A percentile compares a stretch with the other conserved stretches of the same genome.
Evolutionary conservation across 30 jellyfish, hydroid and myxozoan genomes (phyloP).

Genomic region (Nemopilema nomurai): DNA sequence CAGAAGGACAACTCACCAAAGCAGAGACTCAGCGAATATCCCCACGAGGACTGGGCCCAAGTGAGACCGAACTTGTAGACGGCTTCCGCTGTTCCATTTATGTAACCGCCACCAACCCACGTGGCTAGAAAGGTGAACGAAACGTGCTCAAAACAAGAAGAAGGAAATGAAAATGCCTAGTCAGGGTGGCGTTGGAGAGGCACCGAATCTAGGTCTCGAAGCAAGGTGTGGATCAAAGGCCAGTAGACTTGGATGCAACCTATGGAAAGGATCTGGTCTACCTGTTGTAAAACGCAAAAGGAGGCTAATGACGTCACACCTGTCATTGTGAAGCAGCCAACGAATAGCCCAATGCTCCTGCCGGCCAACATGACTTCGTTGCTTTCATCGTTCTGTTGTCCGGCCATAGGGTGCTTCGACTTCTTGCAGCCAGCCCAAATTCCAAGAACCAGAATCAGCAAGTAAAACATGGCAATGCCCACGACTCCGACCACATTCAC

Average conservation of each 20-base stretch:
- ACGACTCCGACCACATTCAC: conserved; percentile 80
- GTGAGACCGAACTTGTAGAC: conserved; percentile 79
- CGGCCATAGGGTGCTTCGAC: conserved; percentile 27
- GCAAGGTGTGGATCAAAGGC: no score
- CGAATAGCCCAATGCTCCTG: conserved; percentile 91
- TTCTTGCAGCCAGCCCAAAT: conserved; percentile 91
- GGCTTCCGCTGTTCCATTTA: conserved; percentile 98
- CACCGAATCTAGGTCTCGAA: no score
- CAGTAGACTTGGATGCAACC: no score
- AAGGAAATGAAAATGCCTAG: no score
- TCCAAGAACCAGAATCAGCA: conserved; percentile 89
- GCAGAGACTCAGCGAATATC: conserved; percentile 92
- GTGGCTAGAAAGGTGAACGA: conserved; percentile 77
- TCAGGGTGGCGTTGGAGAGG: no score
- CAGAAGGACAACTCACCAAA: conserved; percentile 67
- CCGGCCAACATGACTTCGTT: conserved; percentile 97
- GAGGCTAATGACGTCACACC: conserved; percentile 29
- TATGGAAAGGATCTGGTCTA: no score
- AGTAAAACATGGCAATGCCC: conserved; percentile 85
- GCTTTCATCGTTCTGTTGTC: conserved; percentile 60
- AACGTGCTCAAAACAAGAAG: background rate
- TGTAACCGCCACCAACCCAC: conserved; percentile 99
- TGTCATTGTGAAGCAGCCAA: conserved; percentile 97
- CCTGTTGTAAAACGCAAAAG: background rate
- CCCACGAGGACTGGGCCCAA: conserved; percentile 99